Evolutionary conservation across 64 coral and sea anemone species (phyloP).

Genomic region (Montipora cactus): DNA sequence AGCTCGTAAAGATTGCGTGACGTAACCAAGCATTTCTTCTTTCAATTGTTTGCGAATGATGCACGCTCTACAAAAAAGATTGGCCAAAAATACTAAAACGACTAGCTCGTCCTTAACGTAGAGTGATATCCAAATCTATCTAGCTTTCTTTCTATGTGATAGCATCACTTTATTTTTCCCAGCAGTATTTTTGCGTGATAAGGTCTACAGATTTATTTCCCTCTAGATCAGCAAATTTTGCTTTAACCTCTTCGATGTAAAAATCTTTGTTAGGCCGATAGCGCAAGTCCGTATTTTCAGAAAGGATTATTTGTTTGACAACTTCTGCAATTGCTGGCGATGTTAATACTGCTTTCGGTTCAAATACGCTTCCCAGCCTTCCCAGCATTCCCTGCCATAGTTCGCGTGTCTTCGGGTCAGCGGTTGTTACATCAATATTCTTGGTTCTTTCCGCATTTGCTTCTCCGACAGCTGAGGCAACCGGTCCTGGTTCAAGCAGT

Average conservation of each 20-base stretch:
- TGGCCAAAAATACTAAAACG: too few relatives aligned
- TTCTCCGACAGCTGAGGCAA: not conserved
- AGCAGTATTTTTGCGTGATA: too few relatives aligned
- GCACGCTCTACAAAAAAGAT: too few relatives aligned
- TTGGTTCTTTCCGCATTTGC: constrained; percentile 2
- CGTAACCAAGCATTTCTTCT: too few relatives aligned
- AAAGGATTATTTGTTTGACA: not conserved
- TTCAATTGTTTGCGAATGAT: too few relatives aligned
- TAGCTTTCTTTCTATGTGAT: too few relatives aligned
- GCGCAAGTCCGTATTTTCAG: not conserved
- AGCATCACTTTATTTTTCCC: too few relatives aligned
- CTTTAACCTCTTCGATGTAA: not conserved
- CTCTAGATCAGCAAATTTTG: constrained; percentile 5
- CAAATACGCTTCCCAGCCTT: not conserved
- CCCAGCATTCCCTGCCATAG: constrained; percentile 5
- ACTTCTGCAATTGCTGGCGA: not conserved
- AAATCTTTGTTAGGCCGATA: not conserved
- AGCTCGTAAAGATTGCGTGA: too few relatives aligned
- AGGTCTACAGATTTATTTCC: not conserved
- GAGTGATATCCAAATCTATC: too few relatives aligned
- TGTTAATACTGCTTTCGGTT: not conserved
- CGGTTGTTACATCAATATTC: constrained; percentile 5
- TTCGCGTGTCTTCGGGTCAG: constrained; percentile 23
- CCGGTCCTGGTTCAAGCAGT: constrained; percentile 1
- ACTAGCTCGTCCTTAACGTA: too few relatives aligned